Base-by-base conservation (phyloP, 2,888 invertebrate species). In the Drosophila borealis region DNA sequence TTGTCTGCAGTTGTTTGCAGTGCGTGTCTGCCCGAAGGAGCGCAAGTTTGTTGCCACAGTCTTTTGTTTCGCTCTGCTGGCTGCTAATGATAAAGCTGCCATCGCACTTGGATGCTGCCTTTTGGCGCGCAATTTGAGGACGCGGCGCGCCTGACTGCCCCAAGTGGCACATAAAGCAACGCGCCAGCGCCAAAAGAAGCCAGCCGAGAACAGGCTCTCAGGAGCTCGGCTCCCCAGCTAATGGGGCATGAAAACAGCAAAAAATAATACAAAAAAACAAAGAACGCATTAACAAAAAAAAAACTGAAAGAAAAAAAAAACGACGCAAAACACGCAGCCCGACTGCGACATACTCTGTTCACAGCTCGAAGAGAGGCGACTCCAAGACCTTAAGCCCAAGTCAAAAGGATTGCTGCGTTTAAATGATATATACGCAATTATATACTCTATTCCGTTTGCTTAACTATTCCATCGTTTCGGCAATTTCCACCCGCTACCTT, bases 61-160 rank as follows among this genome's bases (percentile, higher is more conserved):
- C 60, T 67, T 78, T 71, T 53, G 66, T 60, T 74, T 59, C 57
- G 25, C 25, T n/a, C 29, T 21, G 36, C 33, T 44, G 33, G 9
- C 48, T 8, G 29, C 21, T 33, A 55, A 55, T 67, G 53, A 68
- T 44, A 53, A 56, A 33, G 10, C 36, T 34, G 8, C 8, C 2
- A 29, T 29, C 29, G 29, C 29, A 29, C 29, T 29, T 45, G 13
- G 37, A 42, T 29, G 56, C 49, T 49, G 55, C 70, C 71, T 71
- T 82, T 83, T 83, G 83, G 86, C 82, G 82, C 76, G 86, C 78
- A 76, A 70, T 73, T 74, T 11, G 50, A 51, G 64, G 61, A 64
- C 44, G 62, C 55, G 19, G 62, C 61, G 76, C 68, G 71, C 73
- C 80, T 81, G 86, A 81, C 85, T 67, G 82, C 86, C 85, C 70